Evolutionary conservation across 1,140 invertebrate genomes (phyloP).

Genomic region (Centruroides sculpturatus): DNA sequence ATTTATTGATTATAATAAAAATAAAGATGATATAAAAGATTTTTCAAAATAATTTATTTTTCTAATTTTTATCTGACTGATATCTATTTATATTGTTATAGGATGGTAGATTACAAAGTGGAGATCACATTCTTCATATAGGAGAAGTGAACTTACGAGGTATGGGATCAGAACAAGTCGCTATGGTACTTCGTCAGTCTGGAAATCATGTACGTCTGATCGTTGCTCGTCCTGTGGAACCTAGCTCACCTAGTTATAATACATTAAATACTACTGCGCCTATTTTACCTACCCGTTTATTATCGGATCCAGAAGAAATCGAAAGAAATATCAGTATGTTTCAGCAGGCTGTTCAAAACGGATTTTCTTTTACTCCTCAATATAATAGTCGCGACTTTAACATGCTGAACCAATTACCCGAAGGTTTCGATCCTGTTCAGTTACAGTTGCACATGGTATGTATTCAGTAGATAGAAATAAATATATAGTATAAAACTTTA

Average conservation of each 20-base stretch:
- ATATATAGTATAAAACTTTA: too few species aligned
- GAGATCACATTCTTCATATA: conserved; percentile 88
- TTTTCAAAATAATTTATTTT: too few species aligned
- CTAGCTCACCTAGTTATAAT: conserved; percentile 48
- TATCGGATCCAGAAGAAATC: conserved; percentile 69
- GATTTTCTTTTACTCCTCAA: conserved; percentile 1
- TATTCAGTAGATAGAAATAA: too few species aligned
- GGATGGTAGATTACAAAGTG: conserved; percentile 72
- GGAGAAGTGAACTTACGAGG: conserved; percentile 81
- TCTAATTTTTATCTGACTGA: too few species aligned
- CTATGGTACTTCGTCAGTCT: conserved; percentile 72
- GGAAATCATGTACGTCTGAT: conserved; percentile 72
- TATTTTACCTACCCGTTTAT: conserved; percentile 64
- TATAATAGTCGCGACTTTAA: too few species aligned
- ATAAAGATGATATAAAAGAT: too few species aligned
- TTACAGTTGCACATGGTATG: too few species aligned
- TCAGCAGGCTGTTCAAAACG: conserved; percentile 9
- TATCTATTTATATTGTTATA: conserved; percentile 21
- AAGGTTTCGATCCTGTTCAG: too few species aligned
- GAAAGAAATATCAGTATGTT: conserved; percentile 55
- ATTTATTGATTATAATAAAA: too few species aligned
- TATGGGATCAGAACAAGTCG: conserved; percentile 86
- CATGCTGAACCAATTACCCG: too few species aligned
- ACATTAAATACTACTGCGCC: conserved; percentile 55
- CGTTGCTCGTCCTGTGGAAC: conserved; percentile 74